Evolutionary conservation across 2,113 vertebrate species (phyloP).

Genomic region (Python bivittatus): DNA sequence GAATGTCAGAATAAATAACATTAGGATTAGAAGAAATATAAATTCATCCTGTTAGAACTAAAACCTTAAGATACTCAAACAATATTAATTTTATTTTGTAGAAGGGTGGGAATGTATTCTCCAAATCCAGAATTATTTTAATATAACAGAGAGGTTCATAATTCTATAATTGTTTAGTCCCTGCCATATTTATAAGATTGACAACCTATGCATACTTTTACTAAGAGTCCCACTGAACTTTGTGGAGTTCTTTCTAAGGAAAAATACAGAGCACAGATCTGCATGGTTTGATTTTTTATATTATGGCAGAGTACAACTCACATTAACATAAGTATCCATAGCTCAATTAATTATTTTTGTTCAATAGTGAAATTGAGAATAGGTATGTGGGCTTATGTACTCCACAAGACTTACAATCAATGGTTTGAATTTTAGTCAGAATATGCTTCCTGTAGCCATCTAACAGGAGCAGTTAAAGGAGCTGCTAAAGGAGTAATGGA

Average conservation of each 20-base stretch:
- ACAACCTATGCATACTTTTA: conserved; percentile 14
- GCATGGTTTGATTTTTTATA: neutral
- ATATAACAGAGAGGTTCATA: conserved; percentile 16
- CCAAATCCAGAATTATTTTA: conserved; percentile 30
- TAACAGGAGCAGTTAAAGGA: neutral
- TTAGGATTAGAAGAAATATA: conserved; percentile 68
- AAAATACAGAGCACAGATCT: neutral
- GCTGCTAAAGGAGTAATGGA: neutral
- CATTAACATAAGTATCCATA: neutral
- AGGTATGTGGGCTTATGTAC: neutral
- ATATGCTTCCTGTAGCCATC: neutral
- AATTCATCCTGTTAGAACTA: conserved; percentile 69
- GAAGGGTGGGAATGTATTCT: conserved; percentile 11
- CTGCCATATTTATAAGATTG: conserved; percentile 9
- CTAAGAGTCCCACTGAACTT: neutral
- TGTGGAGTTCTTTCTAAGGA: neutral
- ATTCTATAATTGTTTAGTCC: conserved; percentile 30
- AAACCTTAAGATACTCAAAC: conserved; percentile 73
- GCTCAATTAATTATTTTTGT: neutral
- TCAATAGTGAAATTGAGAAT: neutral
- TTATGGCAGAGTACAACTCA: neutral
- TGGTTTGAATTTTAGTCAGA: neutral
- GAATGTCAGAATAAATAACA: conserved; percentile 64
- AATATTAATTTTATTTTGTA: conserved; percentile 42
- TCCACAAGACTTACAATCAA: neutral